A percentile compares a stretch with the other conserved stretches of the same genome.
Conservation (phyloP, 1,140 invertebrate species). For the Panagrolaimus sp. region DNA sequence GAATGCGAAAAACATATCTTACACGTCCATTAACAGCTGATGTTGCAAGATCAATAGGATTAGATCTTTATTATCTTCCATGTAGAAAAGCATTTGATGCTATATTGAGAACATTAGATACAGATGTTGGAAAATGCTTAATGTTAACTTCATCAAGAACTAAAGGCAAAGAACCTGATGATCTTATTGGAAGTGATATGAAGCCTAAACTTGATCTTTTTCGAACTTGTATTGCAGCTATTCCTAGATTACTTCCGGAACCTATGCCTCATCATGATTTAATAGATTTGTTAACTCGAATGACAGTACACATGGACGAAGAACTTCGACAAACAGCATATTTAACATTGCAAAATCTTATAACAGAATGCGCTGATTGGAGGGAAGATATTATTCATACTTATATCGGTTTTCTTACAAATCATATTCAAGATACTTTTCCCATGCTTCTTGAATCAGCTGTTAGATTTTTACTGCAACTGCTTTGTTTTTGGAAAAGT, state of each 20-base stretch:
- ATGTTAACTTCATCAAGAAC: slow-evolving; percentile 93
- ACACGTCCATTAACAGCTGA: slow-evolving; percentile 87
- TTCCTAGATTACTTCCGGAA: slow-evolving; percentile 91
- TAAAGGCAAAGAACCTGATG: slow-evolving; percentile 77
- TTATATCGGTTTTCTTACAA: slow-evolving; percentile 52
- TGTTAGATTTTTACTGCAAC: slow-evolving; percentile 82
- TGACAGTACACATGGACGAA: slow-evolving; percentile 74
- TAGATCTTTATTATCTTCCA: slow-evolving; percentile 89
- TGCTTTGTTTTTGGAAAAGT: slow-evolving; percentile 86
- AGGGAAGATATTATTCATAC: slow-evolving; percentile 82
- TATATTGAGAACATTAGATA: slow-evolving; percentile 86
- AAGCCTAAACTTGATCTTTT: slow-evolving; percentile 96
- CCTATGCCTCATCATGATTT: slow-evolving; percentile 86
- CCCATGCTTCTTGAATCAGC: slow-evolving; percentile 79
- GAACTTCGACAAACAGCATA: slow-evolving; percentile 71
- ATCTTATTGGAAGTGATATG: slow-evolving; percentile 90
- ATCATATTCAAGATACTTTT: slow-evolving; percentile 67
- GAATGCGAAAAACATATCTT: slow-evolving; percentile 84
- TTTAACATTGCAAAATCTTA: slow-evolving; percentile 88
- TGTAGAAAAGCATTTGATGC: slow-evolving; percentile 90
- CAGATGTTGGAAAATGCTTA: slow-evolving; percentile 85
- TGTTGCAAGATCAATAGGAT: slow-evolving; percentile 86
- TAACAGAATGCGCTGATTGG: slow-evolving; percentile 93
- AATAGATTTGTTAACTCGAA: slow-evolving; percentile 79
- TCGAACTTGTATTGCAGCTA: slow-evolving; percentile 92